Evolutionary conservation across 2,113 vertebrate species (phyloP).

Genomic region (Neotragus pygmaeus): DNA sequence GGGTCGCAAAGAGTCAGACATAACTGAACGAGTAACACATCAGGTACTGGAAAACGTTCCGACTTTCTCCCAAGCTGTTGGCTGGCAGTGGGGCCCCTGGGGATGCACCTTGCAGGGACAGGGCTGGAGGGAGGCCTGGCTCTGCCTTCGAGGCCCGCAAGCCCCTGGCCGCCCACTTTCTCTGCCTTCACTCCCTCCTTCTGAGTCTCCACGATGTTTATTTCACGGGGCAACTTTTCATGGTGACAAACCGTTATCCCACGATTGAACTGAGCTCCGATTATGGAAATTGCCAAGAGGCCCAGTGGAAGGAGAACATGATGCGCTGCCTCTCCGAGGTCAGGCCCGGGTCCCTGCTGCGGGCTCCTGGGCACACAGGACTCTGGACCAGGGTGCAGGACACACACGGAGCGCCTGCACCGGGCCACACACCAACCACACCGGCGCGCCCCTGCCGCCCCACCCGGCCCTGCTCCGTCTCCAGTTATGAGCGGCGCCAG

Average conservation of each 20-base stretch:
- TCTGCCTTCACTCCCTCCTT: background rate
- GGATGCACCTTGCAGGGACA: rapidly evolving
- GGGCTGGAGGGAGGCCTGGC: no score
- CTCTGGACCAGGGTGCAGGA: background rate
- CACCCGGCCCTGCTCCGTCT: constrained; percentile 82
- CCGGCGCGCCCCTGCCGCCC: background rate
- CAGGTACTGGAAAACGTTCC: background rate
- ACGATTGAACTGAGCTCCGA: constrained; percentile 64
- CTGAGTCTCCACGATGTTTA: constrained; percentile 21
- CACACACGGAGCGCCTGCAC: background rate
- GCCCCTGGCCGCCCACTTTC: rapidly evolving
- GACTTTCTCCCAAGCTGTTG: background rate
- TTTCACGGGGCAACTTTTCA: background rate
- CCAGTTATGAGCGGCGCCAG: constrained; percentile 90
- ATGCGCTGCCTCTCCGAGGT: constrained; percentile 59
- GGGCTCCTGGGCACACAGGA: rapidly evolving
- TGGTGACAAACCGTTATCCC: rapidly evolving
- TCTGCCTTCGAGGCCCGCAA: rapidly evolving
- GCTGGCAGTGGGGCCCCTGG: background rate
- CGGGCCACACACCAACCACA: rapidly evolving
- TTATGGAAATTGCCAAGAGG: constrained; percentile 66
- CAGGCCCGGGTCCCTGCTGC: constrained; percentile 62
- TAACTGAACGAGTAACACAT: background rate
- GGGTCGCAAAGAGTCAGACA: background rate
- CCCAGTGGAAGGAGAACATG: constrained; percentile 52